Evolutionary conservation across 2,888 invertebrate species (phyloP), one percentile per base, ranked within the genome.

Genomic region (Synergus japonicus): DNA sequence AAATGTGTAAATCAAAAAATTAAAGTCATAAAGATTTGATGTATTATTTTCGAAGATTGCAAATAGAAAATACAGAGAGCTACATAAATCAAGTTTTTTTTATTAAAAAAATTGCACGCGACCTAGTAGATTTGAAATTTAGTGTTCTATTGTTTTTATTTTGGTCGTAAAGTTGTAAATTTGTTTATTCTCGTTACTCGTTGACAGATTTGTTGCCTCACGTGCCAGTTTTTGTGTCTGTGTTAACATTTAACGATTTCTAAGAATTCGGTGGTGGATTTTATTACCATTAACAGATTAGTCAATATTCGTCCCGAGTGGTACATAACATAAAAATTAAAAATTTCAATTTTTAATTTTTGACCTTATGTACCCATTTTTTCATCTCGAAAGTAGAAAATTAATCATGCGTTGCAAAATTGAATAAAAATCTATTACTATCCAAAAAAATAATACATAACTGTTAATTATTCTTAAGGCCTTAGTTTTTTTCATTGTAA

Each of bases 211-310:
- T 29, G 18, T 63, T 63, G 18, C 29, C 13, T 63, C 60, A 29
- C 63, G 63, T 63, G 63, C 29, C 29, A 63, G 63, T 63, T 63
- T 10, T 63, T 63, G 63, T 63, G 13, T 13, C 29, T 63, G 58
- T 58, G n/a, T 58, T 58, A n/a, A 58, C 15, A 18, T 58, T 58
- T 18, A 18, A 58, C 58, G 58, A 58, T 58, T 58, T 58, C 18
- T 12, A 63, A 13, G 63, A 63, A 63, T 63, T 63, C 13, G 63
- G 63, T 63, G 63, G 29, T 63, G 63, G 63, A 5, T 22, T 22
- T 63, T 12, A 12, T 63, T 58, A 58, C n/a, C 29, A 63, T 29
- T 29, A 63, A 63, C 18, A 63, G 13, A 63, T 63, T 63, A 63
- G 29, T 63, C 63, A 22, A 10, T 63, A 22, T 63, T 63, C 12